Evolutionary conservation across 2,113 vertebrate genomes (phyloP).

Genomic region (Emydura subglobosa): DNA sequence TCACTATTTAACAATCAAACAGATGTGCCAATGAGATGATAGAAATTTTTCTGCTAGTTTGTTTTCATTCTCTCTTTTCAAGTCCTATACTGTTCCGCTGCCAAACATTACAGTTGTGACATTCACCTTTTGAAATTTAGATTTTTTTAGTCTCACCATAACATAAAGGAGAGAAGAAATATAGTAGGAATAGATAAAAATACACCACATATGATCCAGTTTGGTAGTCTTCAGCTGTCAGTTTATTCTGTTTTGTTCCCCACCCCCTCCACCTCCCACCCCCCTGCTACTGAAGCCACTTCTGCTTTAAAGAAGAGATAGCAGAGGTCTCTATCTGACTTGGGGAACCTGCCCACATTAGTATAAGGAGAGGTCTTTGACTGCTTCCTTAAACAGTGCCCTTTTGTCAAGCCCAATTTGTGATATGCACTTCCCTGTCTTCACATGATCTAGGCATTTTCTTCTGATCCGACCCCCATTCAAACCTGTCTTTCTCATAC

Average conservation of each 20-base stretch:
- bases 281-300: too few relatives aligned
- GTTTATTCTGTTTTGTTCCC: too few relatives aligned
- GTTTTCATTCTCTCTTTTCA: not conserved
- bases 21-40: not conserved
- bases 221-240: not conserved
- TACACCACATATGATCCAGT: accelerated
- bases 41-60: not conserved
- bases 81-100: accelerated
- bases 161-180: not conserved
- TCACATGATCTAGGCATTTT: not conserved
- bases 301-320: too few relatives aligned
- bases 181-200: not conserved
- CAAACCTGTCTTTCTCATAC: not conserved
- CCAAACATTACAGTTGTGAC: not conserved
- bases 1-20: not conserved
- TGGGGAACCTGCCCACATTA: too few relatives aligned
- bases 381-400: too few relatives aligned
- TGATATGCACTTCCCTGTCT: not conserved
- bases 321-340: not conserved
- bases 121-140: not conserved
- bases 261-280: too few relatives aligned
- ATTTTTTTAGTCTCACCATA: not conserved
- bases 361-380: too few relatives aligned
- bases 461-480: not conserved
- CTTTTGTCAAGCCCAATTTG: too few relatives aligned